A percentile compares a stretch with the other conserved stretches of the same genome.
These are phyloP conservation scores for Branchinecta lynchi DNA, from an alignment of 1,140 invertebrate species.

Conservation along the genomic window DNA sequence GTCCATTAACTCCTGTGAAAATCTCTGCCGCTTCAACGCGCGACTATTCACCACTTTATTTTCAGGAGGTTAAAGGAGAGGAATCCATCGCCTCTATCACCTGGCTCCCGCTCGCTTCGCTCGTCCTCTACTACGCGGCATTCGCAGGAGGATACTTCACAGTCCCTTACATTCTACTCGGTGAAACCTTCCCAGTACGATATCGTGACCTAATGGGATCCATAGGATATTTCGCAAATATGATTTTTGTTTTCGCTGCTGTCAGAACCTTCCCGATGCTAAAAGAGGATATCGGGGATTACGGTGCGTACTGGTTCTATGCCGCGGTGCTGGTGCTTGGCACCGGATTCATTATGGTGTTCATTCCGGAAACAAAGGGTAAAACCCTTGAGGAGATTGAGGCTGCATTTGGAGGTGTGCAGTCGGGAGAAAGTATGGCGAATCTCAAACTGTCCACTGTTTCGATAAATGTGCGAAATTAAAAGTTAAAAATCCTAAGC, in stretches of 20 bases:
- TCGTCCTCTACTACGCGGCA: conserved; percentile 68
- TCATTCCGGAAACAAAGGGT: conserved; percentile 63
- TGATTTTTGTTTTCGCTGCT: conserved; percentile 34
- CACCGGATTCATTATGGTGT: conserved; percentile 45
- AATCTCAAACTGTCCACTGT: too few species aligned
- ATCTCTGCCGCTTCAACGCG: too few species aligned
- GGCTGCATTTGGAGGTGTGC: conserved; percentile 5
- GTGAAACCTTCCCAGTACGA: conserved; percentile 35
- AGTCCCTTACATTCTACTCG: conserved; percentile 37
- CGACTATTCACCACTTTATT: too few species aligned
- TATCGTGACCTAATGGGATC: conserved; percentile 33
- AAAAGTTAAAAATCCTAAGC: too few species aligned
- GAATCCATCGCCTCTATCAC: conserved; percentile 40
- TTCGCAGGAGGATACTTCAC: conserved; percentile 65
- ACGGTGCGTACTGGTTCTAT: conserved; percentile 54
- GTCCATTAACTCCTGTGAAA: too few species aligned
- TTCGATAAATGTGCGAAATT: too few species aligned
- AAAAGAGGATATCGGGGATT: conserved; percentile 37
- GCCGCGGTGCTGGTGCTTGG: conserved; percentile 46
- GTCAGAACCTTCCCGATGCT: conserved; percentile 45
- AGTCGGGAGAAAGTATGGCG: too few species aligned
- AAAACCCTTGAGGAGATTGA: conserved; percentile 56
- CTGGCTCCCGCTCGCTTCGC: conserved; percentile 60
- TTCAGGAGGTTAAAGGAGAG: conserved; percentile 23
- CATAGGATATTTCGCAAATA: conserved; percentile 32